Percentiles rank a stretch among this genome's conserved stretches.
phyloP scores from a whole-genome alignment of 2,888 invertebrate genomes.

The Trissonchulus sp. region DNA sequence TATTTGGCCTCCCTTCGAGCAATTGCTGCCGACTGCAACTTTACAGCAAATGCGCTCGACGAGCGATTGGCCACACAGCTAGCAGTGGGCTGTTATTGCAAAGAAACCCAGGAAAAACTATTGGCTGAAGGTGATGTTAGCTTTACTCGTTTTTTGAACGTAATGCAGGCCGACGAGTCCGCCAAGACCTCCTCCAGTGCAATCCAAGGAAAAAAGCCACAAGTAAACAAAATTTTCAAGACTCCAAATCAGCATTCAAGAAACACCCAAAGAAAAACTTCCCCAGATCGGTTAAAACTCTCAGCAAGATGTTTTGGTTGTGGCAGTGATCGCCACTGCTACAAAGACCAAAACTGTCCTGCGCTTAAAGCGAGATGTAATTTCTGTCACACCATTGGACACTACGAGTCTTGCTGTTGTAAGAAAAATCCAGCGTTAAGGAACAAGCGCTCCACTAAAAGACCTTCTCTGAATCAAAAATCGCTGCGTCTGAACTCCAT shows the following conservation, averaged over 20 bases:
- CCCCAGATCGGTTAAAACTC: too few species aligned
- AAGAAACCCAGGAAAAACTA: neutral
- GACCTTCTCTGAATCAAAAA: too few species aligned
- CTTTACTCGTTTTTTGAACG: neutral
- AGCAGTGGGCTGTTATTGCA: neutral
- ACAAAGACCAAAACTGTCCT: neutral
- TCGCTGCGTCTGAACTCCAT: too few species aligned
- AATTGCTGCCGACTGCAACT: neutral
- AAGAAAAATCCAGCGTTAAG: too few species aligned
- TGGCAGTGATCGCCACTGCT: neutral
- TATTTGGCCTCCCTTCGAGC: neutral
- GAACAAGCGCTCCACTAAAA: too few species aligned
- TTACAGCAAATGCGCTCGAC: neutral
- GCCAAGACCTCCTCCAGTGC: neutral
- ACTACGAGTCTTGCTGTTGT: neutral
- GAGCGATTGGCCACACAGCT: neutral
- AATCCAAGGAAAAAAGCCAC: too few species aligned
- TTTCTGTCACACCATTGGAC: too few species aligned
- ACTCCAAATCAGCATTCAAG: too few species aligned
- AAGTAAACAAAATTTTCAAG: too few species aligned
- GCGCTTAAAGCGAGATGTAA: constrained; percentile 5
- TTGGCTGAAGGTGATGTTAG: neutral
- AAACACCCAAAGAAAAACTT: too few species aligned
- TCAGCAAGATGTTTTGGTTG: neutral
- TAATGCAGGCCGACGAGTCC: neutral